Base-by-base conservation (phyloP, 2,113 vertebrate species). In the Entosphenus tridentatus region DNA sequence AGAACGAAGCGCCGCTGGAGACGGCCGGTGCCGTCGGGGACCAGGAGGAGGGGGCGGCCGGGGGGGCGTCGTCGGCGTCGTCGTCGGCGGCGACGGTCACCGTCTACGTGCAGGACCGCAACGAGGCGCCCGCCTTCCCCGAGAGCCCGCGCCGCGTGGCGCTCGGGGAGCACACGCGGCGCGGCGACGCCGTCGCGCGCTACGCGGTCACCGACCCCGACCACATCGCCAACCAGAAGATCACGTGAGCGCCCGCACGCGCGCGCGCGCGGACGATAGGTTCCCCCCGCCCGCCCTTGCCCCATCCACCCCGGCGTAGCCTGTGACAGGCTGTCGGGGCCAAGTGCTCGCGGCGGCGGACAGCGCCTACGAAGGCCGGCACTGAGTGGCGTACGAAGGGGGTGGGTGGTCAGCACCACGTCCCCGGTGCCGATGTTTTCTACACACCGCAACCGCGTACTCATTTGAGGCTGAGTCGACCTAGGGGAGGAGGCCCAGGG, bases 151-250 rank as follows among this genome's bases (percentile, higher is more conserved):
- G 86, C 70, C 18, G 77, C 56, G 79, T 87, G 57, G 79, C 79
- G 3, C 80, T 90, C 68, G 79, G 79, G 0, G 93, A 97, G 76
- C 88, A 87, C 1, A 76, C 78, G 0, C 70, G 71, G 1, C 80
- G 85, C 0, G 87, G 87, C 2, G 88, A 85, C 2, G 9, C 81
- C 0, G 76, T 97, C 75, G 76, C 76, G 75, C 77, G 74, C 39
- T 81, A 82, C 73, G 81, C 83, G 0, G 93, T 87, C 70, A 78
- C 72, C 11, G 90, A 95, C 74, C 87, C 93, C 0, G 93, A 97
- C 71, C 73, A 74, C 0, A 74, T 56, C 5, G 80, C 77, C 70
- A 73, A 70, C 17, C 76, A 83, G 78, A 75, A 73, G n/a, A 77
- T 91, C 62, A 81, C 77, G 88, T 89, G 74, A 71, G 76, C 68